Evolutionary conservation across 2,888 invertebrate genomes (phyloP).

Genomic region (Eugnorisma glareosa): DNA sequence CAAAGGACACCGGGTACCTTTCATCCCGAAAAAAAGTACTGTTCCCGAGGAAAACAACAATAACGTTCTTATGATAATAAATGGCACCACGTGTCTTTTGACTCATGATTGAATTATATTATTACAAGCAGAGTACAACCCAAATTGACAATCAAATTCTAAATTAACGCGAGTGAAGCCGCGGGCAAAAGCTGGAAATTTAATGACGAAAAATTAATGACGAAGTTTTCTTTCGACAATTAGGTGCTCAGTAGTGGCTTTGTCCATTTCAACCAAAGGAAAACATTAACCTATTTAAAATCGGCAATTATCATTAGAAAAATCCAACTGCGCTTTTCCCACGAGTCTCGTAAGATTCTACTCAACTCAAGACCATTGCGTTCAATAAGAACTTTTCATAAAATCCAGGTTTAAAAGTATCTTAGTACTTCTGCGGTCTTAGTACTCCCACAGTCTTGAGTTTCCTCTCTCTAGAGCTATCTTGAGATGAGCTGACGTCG

Average conservation of each 20-base stretch:
- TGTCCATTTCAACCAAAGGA: not conserved
- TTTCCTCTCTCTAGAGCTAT: slow-evolving; percentile 36
- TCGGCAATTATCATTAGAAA: not conserved
- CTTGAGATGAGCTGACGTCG: slow-evolving; percentile 31
- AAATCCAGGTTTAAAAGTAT: slow-evolving; percentile 42
- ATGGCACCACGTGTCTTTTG: too few species aligned
- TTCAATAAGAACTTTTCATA: slow-evolving; percentile 29
- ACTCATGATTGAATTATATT: too few species aligned
- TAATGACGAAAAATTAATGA: not conserved
- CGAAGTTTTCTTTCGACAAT: not conserved
- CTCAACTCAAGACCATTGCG: slow-evolving; percentile 12
- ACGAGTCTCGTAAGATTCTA: slow-evolving; percentile 16
- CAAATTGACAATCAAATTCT: too few species aligned
- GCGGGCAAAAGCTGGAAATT: too few species aligned
- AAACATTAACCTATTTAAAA: not conserved
- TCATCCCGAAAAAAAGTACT: too few species aligned
- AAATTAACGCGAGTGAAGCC: too few species aligned
- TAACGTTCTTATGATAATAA: too few species aligned
- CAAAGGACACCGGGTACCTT: too few species aligned
- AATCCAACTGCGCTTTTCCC: slow-evolving; percentile 5
- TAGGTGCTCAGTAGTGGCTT: not conserved
- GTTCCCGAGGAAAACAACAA: too few species aligned
- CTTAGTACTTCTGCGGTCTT: slow-evolving; percentile 7
- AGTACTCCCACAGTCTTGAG: slow-evolving; percentile 44
- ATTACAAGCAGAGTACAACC: too few species aligned